phyloP scores from a whole-genome alignment of 2,888 invertebrate species.

The Mythimna loreyi region DNA sequence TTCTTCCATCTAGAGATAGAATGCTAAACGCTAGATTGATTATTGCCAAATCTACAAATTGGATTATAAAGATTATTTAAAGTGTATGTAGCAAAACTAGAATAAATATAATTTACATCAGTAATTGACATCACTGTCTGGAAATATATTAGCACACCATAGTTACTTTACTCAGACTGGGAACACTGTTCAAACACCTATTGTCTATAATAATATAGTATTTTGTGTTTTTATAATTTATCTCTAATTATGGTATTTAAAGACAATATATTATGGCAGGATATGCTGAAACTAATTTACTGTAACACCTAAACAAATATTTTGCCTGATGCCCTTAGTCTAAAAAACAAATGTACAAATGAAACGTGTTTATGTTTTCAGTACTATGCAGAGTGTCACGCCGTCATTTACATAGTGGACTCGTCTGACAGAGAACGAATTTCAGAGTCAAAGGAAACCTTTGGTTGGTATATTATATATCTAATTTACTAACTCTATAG shows the following conservation, averaged over 20 bases:
- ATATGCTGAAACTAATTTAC: no score
- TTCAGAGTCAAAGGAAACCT: constrained; percentile 98
- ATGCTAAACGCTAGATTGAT: background rate
- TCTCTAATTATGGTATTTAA: no score
- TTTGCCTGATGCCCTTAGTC: no score
- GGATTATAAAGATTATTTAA: background rate
- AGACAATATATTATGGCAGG: no score
- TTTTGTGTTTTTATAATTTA: no score
- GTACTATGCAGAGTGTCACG: constrained; percentile 99
- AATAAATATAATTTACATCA: background rate
- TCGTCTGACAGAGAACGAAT: constrained; percentile 98
- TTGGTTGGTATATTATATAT: constrained; percentile 92
- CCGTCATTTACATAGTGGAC: constrained; percentile 99
- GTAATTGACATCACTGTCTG: no score
- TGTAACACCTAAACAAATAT: no score
- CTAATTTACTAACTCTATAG: background rate
- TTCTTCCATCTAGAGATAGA: no score
- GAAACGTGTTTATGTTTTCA: constrained; percentile 81
- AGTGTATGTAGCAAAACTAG: background rate
- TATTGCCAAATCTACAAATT: background rate
- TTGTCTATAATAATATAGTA: no score
- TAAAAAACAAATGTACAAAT: background rate
- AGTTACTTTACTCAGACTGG: no score
- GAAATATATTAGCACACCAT: no score
- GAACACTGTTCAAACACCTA: no score